These are phyloP conservation scores for Meloidogyne exigua DNA, from an alignment of 1,140 invertebrate species.

Conservation along the genomic window DNA sequence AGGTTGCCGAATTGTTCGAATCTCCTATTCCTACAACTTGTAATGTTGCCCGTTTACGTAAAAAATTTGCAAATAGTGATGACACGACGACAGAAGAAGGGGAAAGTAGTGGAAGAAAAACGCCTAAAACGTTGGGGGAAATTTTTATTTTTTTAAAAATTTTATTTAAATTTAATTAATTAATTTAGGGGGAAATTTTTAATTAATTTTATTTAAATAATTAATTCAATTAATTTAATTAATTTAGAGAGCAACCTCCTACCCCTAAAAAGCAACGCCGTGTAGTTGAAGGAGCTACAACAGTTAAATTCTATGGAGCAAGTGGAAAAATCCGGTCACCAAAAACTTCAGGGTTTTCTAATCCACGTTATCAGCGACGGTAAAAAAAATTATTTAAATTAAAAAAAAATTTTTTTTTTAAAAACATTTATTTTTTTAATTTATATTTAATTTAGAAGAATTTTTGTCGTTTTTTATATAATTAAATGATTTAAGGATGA, in stretches of 20 bases:
- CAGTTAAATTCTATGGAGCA: background rate
- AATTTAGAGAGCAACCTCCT: background rate
- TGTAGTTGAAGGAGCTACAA: background rate
- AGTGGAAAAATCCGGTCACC: background rate
- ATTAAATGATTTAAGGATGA: too few species aligned
- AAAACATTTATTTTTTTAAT: too few species aligned
- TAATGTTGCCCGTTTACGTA: slow-evolving; percentile 17
- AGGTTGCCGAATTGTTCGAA: slow-evolving; percentile 19
- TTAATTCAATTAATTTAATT: background rate
- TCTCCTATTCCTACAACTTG: slow-evolving; percentile 18
- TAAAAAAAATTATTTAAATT: too few species aligned
- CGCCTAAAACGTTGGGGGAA: background rate
- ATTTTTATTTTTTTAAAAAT: background rate
- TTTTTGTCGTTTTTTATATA: background rate
- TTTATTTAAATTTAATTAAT: background rate
- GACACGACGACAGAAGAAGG: background rate
- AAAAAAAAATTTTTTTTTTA: too few species aligned
- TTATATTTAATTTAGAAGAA: too few species aligned
- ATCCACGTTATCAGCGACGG: background rate
- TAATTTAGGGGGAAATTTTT: too few species aligned
- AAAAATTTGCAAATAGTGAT: background rate
- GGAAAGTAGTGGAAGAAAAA: background rate
- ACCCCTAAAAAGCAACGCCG: background rate
- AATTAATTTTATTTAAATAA: background rate
- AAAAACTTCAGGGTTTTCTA: background rate